A percentile compares a stretch with the other conserved stretches of the same genome.
Evolutionary conservation across 2,113 vertebrate genomes (phyloP).

Genomic region (Orcinus orca): DNA sequence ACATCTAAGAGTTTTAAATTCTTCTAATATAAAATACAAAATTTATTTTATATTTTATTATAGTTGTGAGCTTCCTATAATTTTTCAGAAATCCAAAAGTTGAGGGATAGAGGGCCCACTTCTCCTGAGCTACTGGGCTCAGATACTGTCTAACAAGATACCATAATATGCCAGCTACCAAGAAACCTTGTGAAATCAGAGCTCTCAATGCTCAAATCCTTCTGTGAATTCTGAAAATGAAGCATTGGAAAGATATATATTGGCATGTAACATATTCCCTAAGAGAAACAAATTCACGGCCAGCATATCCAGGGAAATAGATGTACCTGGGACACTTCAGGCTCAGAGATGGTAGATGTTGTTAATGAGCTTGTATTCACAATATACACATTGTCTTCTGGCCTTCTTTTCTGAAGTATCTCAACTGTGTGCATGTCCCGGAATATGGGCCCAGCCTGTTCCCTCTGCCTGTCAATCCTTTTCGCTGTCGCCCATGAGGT

Average conservation of each 20-base stretch:
- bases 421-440: background rate
- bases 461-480: background rate
- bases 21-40: background rate
- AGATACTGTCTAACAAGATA: background rate
- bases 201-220: background rate
- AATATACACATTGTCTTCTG: background rate
- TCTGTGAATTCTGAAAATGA: background rate
- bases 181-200: background rate
- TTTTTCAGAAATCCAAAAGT: background rate
- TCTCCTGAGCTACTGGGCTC: background rate
- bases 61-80: background rate
- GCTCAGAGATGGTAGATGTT: background rate
- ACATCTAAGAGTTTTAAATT: background rate
- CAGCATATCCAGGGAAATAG: background rate
- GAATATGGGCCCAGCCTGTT: background rate
- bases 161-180: background rate
- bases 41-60: conserved; percentile 18
- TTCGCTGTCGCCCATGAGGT: background rate
- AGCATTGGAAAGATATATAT: background rate
- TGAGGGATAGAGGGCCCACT: background rate
- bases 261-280: background rate
- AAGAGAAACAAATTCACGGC: background rate
- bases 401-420: background rate
- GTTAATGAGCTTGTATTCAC: background rate
- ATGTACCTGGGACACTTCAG: background rate